Evolutionary conservation across 2,797 vertebrate genomes (phyloP), one percentile per base, ranked within the genome.

Genomic region (Fistularia tabacaria): DNA sequence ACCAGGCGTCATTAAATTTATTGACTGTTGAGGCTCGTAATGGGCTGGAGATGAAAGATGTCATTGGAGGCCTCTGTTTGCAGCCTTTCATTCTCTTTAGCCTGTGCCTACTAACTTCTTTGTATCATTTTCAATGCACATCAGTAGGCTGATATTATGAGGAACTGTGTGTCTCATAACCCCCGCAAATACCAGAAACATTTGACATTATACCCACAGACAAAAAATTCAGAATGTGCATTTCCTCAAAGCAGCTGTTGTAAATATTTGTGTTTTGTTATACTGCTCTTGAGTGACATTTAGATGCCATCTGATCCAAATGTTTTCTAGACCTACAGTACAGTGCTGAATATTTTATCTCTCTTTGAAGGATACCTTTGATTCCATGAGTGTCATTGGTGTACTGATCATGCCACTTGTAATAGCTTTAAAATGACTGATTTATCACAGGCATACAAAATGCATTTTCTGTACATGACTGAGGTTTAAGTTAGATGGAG

Each of bases 11-110:
- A 73, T 63, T 78, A 67, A 76, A 62, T 72, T 71, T 71, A 52
- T 51, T 70, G 59, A 64, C 40, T 0, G 14, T 60, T 9, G 12
- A 43, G 7, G 14, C 53, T 79, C 64, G 78, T 79, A 84, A 85
- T 83, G 69, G 72, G 46, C 50, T 14, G 49, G 63, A 80, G 80
- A 81, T 85, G 83, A 87, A 71, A 85, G 82, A 83, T 82, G 69
- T 64, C 76, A 71, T 66, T 45, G 66, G 50, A 71, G 64, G 53
- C 25, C 51, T 67, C 61, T 76, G 76, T 69, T 52, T 13, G 53
- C 44, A 1, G 52, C 6, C 50, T 50, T 14, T 49, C 60, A 66
- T 51, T 58, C 52, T 25, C 62, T 15, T 11, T 42, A 8, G 41
- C 43, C 61, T 64, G 47, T 71, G 65, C 74, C 73, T 49, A 51